These are phyloP conservation scores for Drosophila austrosaltans DNA, from an alignment of 2,888 invertebrate species.

Conservation along the genomic window DNA sequence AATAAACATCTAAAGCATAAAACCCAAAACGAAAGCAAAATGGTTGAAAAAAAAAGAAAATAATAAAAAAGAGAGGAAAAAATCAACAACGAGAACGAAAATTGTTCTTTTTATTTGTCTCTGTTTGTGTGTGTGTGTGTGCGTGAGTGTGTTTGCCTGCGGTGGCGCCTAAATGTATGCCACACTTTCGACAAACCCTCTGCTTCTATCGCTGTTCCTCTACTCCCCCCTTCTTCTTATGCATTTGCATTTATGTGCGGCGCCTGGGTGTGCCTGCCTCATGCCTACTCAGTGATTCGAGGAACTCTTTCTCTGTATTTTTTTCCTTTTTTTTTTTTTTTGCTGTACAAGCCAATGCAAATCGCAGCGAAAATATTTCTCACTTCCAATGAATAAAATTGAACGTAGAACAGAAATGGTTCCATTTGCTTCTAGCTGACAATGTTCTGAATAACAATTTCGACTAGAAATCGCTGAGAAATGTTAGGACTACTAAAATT, in stretches of 20 bases:
- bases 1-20: constrained; percentile 31
- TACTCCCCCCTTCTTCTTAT: constrained; percentile 29
- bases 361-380: constrained; percentile 74
- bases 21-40: constrained; percentile 35
- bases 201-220: constrained; percentile 7
- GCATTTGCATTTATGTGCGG: constrained; percentile 75
- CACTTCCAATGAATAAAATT: constrained; percentile 58
- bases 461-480: background rate
- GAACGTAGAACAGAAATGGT: constrained; percentile 8
- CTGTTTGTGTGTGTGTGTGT: background rate
- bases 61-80: constrained; percentile 15
- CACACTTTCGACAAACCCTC: constrained; percentile 53
- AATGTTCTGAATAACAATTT: background rate
- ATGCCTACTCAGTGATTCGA: constrained; percentile 2
- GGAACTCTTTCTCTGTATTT: background rate
- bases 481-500: background rate
- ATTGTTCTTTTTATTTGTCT: constrained; percentile 67
- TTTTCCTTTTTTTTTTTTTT: constrained; percentile 29
- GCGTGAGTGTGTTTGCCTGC: constrained; percentile 59
- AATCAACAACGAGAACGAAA: constrained; percentile 37
- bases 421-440: background rate
- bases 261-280: constrained; percentile 45
- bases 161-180: constrained; percentile 74
- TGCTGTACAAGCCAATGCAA: constrained; percentile 66
- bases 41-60: constrained; percentile 19